A percentile compares a stretch with the other conserved stretches of the same genome.
Conservation (phyloP, 2,888 invertebrate genomes). For the Diadegma fenestrale region DNA sequence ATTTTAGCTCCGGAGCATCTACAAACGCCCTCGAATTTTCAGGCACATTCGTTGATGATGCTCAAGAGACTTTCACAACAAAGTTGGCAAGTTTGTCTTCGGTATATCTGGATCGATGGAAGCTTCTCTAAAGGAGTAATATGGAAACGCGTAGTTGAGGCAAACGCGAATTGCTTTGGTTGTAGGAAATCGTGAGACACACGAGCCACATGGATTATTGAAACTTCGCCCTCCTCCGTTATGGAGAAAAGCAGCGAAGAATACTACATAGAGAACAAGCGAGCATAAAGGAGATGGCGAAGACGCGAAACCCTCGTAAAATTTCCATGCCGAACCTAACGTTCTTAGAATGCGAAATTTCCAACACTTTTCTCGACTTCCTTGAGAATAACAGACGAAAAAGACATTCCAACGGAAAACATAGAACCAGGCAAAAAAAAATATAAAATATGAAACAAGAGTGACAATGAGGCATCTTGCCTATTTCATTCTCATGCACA, state of each 20-base stretch:
- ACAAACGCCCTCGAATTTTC: neutral
- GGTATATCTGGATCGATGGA: constrained; percentile 8
- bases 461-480: neutral
- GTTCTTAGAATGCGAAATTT: constrained; percentile 64
- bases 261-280: constrained; percentile 24
- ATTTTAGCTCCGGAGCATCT: constrained; percentile 1
- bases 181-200: constrained; percentile 32
- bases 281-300: constrained; percentile 6
- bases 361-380: constrained; percentile 21
- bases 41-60: neutral
- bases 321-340: constrained; percentile 64
- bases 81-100: constrained; percentile 46
- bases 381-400: constrained; percentile 29
- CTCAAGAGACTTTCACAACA: constrained; percentile 17
- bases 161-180: constrained; percentile 32
- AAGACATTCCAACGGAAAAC: neutral
- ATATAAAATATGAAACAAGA: constrained; percentile 30
- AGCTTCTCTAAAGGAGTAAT: constrained; percentile 2
- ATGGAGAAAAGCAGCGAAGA: neutral
- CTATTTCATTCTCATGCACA: constrained; percentile 30
- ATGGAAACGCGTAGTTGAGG: constrained; percentile 40
- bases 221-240: constrained; percentile 49
- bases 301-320: constrained; percentile 58
- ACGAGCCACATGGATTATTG: constrained; percentile 62
- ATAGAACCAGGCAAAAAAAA: neutral